These are phyloP conservation scores for Sebastes oblongus DNA, from an alignment of 2,797 vertebrate genomes.

Conservation along the genomic window DNA sequence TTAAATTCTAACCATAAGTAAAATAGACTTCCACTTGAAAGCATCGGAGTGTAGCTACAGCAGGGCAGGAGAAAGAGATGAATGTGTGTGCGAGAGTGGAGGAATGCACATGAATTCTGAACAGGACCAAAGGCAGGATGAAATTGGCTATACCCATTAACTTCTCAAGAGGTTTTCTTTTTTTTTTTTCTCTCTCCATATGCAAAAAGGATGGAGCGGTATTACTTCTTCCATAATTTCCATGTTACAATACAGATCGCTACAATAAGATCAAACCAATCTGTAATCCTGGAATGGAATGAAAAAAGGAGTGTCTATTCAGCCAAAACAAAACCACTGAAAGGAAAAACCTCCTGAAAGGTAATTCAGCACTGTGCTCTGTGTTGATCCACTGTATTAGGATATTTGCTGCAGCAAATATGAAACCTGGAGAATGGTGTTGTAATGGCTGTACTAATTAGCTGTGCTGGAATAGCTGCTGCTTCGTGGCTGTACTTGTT, in stretches of 20 bases:
- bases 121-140: constrained; percentile 64
- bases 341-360: constrained; percentile 32
- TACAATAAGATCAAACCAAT: constrained; percentile 66
- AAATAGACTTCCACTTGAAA: constrained; percentile 79
- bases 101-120: constrained; percentile 68
- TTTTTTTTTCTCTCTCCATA: constrained; percentile 26
- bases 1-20: constrained; percentile 77
- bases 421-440: constrained; percentile 52
- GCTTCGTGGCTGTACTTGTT: constrained; percentile 2
- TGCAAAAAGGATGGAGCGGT: constrained; percentile 61
- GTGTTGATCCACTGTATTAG: constrained; percentile 35
- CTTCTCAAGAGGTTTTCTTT: constrained; percentile 55
- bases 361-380: constrained; percentile 28
- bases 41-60: constrained; percentile 60
- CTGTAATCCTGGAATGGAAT: constrained; percentile 56
- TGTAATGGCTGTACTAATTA: constrained; percentile 50
- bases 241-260: constrained; percentile 60
- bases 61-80: constrained; percentile 59
- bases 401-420: constrained; percentile 58
- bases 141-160: constrained; percentile 72
- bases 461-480: not conserved
- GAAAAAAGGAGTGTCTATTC: constrained; percentile 47
- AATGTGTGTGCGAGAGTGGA: constrained; percentile 56
- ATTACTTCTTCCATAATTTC: constrained; percentile 63
- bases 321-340: constrained; percentile 51